Evolutionary conservation across 2,797 vertebrate species (phyloP).

Genomic region (Fringilla coelebs): DNA sequence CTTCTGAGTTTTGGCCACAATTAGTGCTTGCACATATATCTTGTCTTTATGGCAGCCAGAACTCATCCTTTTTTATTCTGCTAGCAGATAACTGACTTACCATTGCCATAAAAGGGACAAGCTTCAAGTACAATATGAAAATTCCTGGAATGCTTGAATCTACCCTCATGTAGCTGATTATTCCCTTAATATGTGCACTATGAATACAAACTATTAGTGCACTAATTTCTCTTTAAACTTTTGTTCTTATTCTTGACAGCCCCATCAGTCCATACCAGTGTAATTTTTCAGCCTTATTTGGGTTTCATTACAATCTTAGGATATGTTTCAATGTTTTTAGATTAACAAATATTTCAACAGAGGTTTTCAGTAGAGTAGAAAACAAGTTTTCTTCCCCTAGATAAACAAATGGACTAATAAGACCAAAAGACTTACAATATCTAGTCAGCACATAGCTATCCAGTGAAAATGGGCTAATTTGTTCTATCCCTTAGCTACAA

Average conservation of each 20-base stretch:
- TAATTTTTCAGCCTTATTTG: constrained; percentile 57
- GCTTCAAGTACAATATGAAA: constrained; percentile 35
- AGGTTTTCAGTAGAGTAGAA: constrained; percentile 38
- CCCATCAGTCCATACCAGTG: not conserved
- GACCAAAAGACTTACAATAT: not conserved
- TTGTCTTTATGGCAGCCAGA: constrained; percentile 1
- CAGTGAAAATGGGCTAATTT: constrained; percentile 35
- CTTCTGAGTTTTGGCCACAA: not conserved
- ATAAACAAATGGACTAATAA: constrained; percentile 28
- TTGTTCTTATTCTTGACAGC: not conserved
- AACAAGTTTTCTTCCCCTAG: constrained; percentile 18
- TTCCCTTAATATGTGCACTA: constrained; percentile 18
- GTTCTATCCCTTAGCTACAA: constrained; percentile 40
- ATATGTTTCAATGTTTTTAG: constrained; percentile 9
- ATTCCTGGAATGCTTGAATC: constrained; percentile 56
- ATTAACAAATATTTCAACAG: constrained; percentile 25
- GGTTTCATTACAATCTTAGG: not conserved
- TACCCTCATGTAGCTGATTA: constrained; percentile 25
- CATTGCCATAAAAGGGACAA: constrained; percentile 66
- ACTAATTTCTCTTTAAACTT: constrained; percentile 19
- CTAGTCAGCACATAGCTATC: constrained; percentile 51
- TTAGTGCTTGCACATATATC: not conserved
- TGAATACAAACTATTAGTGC: constrained; percentile 7
- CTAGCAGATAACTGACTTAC: constrained; percentile 45
- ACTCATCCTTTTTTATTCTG: constrained; percentile 8